Evolutionary conservation across 2,888 invertebrate genomes (phyloP).

Genomic region (Auanema freiburgensis): DNA sequence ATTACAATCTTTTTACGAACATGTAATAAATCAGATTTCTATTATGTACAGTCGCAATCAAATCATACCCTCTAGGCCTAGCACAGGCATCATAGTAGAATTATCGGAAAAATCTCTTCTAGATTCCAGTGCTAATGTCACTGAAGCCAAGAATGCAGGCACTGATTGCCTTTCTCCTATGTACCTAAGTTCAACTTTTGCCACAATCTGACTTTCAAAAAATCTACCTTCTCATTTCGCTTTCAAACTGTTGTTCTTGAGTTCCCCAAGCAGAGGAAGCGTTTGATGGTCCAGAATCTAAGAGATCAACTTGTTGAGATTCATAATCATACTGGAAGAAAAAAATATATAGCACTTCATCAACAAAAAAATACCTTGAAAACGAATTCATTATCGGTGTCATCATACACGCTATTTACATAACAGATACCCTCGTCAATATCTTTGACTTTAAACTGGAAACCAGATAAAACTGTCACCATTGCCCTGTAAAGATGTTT

Average conservation of each 20-base stretch:
- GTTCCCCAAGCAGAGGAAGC: neutral
- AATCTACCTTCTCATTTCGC: constrained; percentile 1
- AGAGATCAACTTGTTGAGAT: constrained; percentile 12
- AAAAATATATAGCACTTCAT: neutral
- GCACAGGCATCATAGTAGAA: too few relatives aligned
- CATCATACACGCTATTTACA: constrained; percentile 39
- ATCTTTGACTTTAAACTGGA: constrained; percentile 40
- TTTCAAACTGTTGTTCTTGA: neutral
- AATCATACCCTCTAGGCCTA: too few relatives aligned
- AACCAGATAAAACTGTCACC: constrained; percentile 36
- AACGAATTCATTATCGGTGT: constrained; percentile 24
- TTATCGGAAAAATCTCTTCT: too few relatives aligned
- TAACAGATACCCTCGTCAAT: constrained; percentile 33
- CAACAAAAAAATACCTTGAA: constrained; percentile 23
- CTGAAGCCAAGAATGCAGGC: constrained; percentile 37
- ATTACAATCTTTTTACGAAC: too few relatives aligned
- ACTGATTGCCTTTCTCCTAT: constrained; percentile 42
- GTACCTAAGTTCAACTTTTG: constrained; percentile 26
- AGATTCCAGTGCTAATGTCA: constrained; percentile 30
- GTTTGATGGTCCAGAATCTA: constrained; percentile 8
- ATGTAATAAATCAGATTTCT: too few relatives aligned
- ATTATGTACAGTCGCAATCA: too few relatives aligned
- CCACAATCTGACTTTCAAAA: neutral
- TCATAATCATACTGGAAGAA: constrained; percentile 14
- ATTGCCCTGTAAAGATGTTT: constrained; percentile 23